Conservation (phyloP, 2,888 invertebrate species). For the Trachelus iudaicus region DNA sequence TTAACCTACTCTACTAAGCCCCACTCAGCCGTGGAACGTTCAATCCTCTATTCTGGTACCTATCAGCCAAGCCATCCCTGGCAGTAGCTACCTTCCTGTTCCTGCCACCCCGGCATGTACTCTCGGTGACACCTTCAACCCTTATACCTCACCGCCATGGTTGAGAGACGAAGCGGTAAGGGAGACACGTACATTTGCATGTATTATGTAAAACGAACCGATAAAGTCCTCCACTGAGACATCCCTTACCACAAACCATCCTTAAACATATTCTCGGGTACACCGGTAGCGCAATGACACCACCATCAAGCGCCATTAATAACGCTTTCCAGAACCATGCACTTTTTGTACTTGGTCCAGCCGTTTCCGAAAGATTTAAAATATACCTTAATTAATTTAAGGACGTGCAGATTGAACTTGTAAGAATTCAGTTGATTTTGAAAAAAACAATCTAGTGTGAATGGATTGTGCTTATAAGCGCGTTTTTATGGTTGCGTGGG, state of each 20-base stretch:
- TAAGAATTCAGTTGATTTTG: too few species aligned
- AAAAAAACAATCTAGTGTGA: too few species aligned
- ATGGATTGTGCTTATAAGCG: too few species aligned
- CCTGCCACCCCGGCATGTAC: background rate
- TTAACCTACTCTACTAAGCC: constrained; percentile 42
- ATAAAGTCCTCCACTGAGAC: background rate
- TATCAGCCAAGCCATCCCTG: constrained; percentile 14
- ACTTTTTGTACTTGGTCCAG: too few species aligned
- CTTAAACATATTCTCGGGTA: background rate
- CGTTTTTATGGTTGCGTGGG: too few species aligned
- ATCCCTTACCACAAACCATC: background rate
- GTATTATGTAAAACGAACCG: background rate
- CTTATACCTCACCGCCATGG: constrained; percentile 4
- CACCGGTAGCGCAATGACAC: background rate
- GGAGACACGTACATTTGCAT: background rate
- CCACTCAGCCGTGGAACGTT: constrained; percentile 31
- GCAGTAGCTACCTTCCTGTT: background rate
- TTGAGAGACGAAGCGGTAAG: constrained; percentile 13
- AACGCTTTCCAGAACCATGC: too few species aligned
- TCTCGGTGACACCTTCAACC: constrained; percentile 1
- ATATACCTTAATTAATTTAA: too few species aligned
- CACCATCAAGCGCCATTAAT: background rate
- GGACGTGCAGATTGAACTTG: too few species aligned
- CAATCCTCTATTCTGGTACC: constrained; percentile 33
- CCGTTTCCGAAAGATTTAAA: too few species aligned